Evolutionary conservation across 2,797 vertebrate species (phyloP), one percentile per base, ranked within the genome.

Genomic region (Tachyglossus aculeatus): DNA sequence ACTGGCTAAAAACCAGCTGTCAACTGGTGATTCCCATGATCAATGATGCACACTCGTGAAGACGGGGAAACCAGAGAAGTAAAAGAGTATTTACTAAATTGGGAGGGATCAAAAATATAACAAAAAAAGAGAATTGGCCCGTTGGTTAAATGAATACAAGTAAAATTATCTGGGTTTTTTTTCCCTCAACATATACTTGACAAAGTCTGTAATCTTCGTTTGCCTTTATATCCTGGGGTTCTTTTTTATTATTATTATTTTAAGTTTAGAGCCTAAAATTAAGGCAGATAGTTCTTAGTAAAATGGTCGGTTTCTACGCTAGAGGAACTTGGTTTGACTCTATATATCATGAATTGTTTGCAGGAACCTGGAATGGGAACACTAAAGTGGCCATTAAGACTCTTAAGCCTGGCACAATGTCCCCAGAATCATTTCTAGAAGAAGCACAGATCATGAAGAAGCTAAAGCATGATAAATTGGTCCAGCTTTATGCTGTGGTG

Each of bases 391-490:
- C 98, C 41, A 98, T 99, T 90, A 99, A 99, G 92, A 99, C 97
- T 22, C 92, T 99, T 85, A 98, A 98, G 84, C 95, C 96, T 4
- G 97, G 97, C 78, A 99, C 97, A 38, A 99, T 99, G 98, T 98
- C 98, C 59, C 96, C 98, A 0, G 96, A 98, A 75, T 98, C 98
- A 3, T 99, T 99, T 91, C 92, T 99, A 60, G 97, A 99, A 84
- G 98, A 99, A 80, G 98, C 97, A 19, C 97, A 99, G 92, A 98
- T 99, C 92, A 99, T 99, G 97, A 99, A 99, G 92, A 98, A 98
- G 40, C 88, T 99, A 58, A 95, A 96, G 29, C 97, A 99, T 0
- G 97, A 99, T 88, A 98, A 98, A 84, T 60, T 99, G 89, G 97
- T 99, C 77, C 97, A 98, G 75, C 95, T 99, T 4, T 99, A 98